Evolutionary conservation across 2,113 vertebrate species (phyloP).

Genomic region (Centropus unirufus): DNA sequence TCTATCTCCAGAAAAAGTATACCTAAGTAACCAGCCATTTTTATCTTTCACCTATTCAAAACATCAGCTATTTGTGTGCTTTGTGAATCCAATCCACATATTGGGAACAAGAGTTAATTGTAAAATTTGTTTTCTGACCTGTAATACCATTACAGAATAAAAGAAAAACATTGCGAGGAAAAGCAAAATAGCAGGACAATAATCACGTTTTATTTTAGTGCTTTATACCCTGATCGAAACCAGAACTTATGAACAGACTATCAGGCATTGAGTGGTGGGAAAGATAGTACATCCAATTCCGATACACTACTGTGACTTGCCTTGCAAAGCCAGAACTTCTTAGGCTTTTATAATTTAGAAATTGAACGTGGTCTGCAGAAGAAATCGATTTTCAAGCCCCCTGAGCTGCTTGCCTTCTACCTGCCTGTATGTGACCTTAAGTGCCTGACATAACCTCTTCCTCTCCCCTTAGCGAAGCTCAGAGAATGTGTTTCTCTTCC

Average conservation of each 20-base stretch:
- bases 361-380: not conserved
- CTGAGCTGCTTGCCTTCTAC: not conserved
- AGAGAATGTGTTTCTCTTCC: not conserved
- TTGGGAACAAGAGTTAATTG: not conserved
- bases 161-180: not conserved
- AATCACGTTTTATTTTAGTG: not conserved
- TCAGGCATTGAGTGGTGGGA: rapidly evolving
- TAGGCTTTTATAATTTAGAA: not conserved
- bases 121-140: not conserved
- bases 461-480: not conserved
- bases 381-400: not conserved
- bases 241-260: not conserved
- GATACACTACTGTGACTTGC: not conserved
- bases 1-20: not conserved
- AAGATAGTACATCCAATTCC: not conserved
- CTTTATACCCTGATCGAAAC: not conserved
- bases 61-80: not conserved
- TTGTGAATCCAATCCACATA: not conserved
- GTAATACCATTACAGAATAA: not conserved
- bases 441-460: not conserved
- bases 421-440: not conserved
- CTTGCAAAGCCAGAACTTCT: not conserved
- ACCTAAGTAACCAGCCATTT: not conserved
- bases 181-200: not conserved
- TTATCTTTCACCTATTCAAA: not conserved